A percentile compares a stretch with the other conserved stretches of the same genome.
phyloP scores from a whole-genome alignment of 2,888 invertebrate genomes.

The Drosophila merina region DNA sequence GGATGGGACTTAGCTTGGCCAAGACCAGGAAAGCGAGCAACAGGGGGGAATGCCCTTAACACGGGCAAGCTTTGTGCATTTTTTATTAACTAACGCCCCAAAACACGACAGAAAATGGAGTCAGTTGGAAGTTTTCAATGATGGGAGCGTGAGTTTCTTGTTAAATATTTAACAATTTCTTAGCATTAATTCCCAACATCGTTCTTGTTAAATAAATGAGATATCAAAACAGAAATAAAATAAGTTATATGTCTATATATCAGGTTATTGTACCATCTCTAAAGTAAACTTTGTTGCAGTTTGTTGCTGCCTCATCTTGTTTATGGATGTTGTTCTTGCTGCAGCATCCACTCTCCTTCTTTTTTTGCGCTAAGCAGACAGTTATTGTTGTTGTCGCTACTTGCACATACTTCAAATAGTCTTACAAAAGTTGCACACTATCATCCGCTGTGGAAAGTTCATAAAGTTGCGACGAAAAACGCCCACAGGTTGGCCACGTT shows the following conservation, averaged over 20 bases:
- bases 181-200: background rate
- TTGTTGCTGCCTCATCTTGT: slow-evolving; percentile 35
- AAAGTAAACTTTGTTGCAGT: slow-evolving; percentile 35
- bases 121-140: slow-evolving; percentile 4
- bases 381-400: slow-evolving; percentile 54
- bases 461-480: slow-evolving; percentile 72
- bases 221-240: background rate
- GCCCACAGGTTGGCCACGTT: slow-evolving; percentile 71
- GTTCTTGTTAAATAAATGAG: too few relatives aligned
- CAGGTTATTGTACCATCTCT: slow-evolving; percentile 14
- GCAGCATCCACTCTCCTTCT: slow-evolving; percentile 6
- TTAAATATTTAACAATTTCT: background rate
- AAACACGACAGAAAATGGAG: slow-evolving; percentile 37
- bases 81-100: slow-evolving; percentile 71
- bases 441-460: slow-evolving; percentile 58
- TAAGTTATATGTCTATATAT: background rate
- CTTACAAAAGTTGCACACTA: slow-evolving; percentile 60
- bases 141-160: slow-evolving; percentile 13
- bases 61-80: slow-evolving; percentile 73
- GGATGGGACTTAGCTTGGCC: background rate
- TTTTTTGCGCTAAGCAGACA: slow-evolving; percentile 48
- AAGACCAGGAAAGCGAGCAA: background rate
- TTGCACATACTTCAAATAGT: slow-evolving; percentile 75
- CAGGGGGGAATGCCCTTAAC: slow-evolving; percentile 58
- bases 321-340: slow-evolving; percentile 40